These are phyloP conservation scores for Saturnia japonica DNA, from an alignment of 2,888 invertebrate species.

Conservation along the genomic window DNA sequence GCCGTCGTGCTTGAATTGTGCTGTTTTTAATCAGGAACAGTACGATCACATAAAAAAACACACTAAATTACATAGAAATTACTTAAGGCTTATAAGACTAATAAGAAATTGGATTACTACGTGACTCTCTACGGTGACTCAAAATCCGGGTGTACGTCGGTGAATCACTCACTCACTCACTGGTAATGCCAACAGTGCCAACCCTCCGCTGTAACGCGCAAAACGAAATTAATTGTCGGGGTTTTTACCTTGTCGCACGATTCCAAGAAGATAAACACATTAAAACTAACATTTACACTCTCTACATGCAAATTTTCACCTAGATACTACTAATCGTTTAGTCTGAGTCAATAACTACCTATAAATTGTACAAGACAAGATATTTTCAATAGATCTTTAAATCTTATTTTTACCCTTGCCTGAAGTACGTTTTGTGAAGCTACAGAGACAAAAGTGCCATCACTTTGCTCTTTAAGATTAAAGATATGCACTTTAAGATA, in stretches of 20 bases:
- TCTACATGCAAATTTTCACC: constrained; percentile 15
- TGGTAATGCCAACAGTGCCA: not conserved
- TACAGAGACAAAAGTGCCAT: too few relatives aligned
- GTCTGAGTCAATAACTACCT: not conserved
- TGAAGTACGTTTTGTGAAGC: not conserved
- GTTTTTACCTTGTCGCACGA: constrained; percentile 1
- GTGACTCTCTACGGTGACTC: not conserved
- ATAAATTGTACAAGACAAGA: not conserved
- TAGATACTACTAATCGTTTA: not conserved
- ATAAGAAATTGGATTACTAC: not conserved
- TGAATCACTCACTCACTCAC: constrained; percentile 4
- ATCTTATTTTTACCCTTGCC: not conserved
- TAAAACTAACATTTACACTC: constrained; percentile 2
- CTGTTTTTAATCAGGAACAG: too few relatives aligned
- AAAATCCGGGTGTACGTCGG: constrained; percentile 4
- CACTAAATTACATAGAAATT: not conserved
- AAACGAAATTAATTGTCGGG: constrained; percentile 1
- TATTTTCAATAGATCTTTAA: not conserved
- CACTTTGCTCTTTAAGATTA: not conserved
- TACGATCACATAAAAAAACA: too few relatives aligned
- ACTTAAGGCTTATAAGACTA: not conserved
- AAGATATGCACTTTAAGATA: not conserved
- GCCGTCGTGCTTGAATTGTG: too few relatives aligned
- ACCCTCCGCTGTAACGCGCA: not conserved
- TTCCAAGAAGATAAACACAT: constrained; percentile 13